phyloP scores from a whole-genome alignment of 2,888 invertebrate genomes.

The Dolichomitus sp. region DNA sequence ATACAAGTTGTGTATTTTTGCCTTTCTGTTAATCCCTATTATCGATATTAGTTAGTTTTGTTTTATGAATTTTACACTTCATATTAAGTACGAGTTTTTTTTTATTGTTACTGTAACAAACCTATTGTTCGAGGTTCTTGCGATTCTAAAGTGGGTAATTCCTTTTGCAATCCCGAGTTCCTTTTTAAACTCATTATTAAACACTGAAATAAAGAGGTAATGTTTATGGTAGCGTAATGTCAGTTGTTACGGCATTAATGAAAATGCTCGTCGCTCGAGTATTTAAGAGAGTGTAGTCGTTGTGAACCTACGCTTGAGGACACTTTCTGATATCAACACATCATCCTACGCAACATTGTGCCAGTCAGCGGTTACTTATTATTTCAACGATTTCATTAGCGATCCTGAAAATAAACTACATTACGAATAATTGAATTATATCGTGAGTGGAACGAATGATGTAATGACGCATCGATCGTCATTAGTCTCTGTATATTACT shows the following conservation, averaged over 20 bases:
- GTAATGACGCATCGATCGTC: constrained; percentile 1
- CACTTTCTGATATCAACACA: neutral
- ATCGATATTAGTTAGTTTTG: neutral
- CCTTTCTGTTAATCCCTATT: constrained; percentile 14
- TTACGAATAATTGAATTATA: constrained; percentile 29
- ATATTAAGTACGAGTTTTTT: too few relatives aligned
- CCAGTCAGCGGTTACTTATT: constrained; percentile 7
- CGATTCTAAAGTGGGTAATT: neutral
- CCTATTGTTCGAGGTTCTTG: constrained; percentile 1
- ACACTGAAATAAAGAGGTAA: neutral
- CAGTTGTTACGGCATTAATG: neutral
- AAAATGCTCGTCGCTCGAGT: neutral
- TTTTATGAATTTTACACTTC: neutral
- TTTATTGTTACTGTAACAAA: neutral
- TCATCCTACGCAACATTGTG: neutral
- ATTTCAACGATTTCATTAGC: neutral
- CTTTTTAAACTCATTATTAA: neutral
- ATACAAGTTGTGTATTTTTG: constrained; percentile 39
- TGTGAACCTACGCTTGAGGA: neutral
- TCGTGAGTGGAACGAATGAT: constrained; percentile 27
- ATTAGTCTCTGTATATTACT: neutral
- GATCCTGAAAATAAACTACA: neutral
- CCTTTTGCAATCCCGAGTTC: neutral
- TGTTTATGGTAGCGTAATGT: neutral
- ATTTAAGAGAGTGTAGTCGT: neutral